Conservation (phyloP, 2,888 invertebrate species). For the Pristionchus maxplancki region DNA sequence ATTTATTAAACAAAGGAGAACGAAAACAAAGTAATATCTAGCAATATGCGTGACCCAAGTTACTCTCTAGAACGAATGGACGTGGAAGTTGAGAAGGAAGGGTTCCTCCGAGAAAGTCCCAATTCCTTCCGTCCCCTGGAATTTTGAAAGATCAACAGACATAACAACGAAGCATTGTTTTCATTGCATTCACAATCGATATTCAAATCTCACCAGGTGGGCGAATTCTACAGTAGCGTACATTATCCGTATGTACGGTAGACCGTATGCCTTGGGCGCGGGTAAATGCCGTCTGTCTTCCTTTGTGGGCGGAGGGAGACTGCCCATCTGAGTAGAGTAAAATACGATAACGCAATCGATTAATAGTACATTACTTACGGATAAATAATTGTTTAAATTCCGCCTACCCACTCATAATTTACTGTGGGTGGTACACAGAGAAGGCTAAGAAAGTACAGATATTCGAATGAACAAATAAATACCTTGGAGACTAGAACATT, state of each 20-base stretch:
- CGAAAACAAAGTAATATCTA: not conserved
- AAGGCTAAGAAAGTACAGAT: too few species aligned
- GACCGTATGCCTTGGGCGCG: constrained; percentile 3
- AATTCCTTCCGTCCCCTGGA: not conserved
- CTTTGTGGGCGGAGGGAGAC: not conserved
- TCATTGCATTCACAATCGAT: too few species aligned
- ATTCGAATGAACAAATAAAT: not conserved
- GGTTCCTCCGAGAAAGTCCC: constrained; percentile 8
- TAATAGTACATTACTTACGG: too few species aligned
- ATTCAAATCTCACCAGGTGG: not conserved
- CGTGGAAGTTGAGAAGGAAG: constrained; percentile 12
- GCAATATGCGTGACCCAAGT: too few species aligned
- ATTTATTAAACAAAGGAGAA: not conserved
- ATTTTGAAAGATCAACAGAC: too few species aligned
- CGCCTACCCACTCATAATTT: too few species aligned
- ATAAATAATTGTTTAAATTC: too few species aligned
- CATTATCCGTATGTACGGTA: constrained; percentile 21
- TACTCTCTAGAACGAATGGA: constrained; percentile 19
- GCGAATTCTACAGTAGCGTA: constrained; percentile 31
- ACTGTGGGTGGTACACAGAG: too few species aligned
- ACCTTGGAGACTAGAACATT: not conserved
- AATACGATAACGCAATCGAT: not conserved
- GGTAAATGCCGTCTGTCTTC: not conserved
- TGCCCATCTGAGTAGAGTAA: not conserved
- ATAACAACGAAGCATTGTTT: too few species aligned